These are phyloP conservation scores for Boulengerochromis microlepis DNA, from an alignment of 2,113 vertebrate species.

Conservation along the genomic window DNA sequence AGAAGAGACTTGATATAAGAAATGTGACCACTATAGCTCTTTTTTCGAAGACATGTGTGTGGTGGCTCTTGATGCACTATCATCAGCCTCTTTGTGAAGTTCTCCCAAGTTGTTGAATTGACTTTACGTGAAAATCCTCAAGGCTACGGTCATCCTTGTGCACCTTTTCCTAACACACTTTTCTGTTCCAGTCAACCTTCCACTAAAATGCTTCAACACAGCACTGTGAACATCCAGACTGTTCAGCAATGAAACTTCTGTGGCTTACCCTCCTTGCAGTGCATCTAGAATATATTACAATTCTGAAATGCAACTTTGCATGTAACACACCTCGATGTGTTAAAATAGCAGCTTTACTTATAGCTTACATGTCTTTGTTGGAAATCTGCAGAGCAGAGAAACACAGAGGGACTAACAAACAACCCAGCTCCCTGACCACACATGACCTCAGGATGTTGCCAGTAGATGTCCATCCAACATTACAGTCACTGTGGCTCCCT, in stretches of 20 bases:
- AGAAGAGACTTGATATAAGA: background rate
- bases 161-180: background rate
- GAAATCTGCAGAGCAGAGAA: background rate
- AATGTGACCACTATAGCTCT: background rate
- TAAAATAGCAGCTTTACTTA: background rate
- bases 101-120: background rate
- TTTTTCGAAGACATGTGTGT: background rate
- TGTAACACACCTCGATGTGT: fast-evolving
- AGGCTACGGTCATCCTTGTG: background rate
- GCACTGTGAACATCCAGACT: background rate
- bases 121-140: background rate
- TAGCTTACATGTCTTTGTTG: fast-evolving
- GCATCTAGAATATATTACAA: background rate
- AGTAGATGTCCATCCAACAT: background rate
- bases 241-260: background rate
- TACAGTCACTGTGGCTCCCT: background rate
- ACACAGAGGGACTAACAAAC: background rate
- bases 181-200: background rate
- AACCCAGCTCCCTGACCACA: background rate
- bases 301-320: background rate
- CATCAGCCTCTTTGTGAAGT: background rate
- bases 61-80: background rate
- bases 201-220: background rate
- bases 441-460: background rate
- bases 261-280: fast-evolving